phyloP scores from a whole-genome alignment of 2,797 vertebrate genomes.

The Bradypodion pumilum region DNA sequence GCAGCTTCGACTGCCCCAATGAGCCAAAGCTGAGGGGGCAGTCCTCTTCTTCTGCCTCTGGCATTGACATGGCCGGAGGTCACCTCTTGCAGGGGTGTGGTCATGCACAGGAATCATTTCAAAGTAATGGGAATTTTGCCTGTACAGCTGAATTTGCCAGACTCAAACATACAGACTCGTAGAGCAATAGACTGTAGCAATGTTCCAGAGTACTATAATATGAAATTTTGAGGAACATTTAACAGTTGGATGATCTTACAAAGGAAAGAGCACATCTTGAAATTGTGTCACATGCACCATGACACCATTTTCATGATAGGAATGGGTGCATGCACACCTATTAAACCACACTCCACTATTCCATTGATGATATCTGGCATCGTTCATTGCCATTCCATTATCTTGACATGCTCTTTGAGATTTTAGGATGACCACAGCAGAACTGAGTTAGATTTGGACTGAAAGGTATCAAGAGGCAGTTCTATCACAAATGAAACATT shows the following conservation, averaged over 20 bases:
- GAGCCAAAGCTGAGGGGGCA: too few species aligned
- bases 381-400: constrained; percentile 15
- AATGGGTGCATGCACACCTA: background rate
- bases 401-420: background rate
- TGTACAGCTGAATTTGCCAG: background rate
- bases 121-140: background rate
- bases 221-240: background rate
- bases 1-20: too few species aligned
- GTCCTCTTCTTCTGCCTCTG: too few species aligned
- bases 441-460: constrained; percentile 22
- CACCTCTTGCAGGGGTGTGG: too few species aligned
- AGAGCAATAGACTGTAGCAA: background rate
- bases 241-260: background rate
- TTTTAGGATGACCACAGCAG: constrained; percentile 6
- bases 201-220: background rate
- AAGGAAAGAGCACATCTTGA: background rate
- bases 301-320: background rate
- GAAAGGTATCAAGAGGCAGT: constrained; percentile 20
- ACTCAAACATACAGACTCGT: background rate
- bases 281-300: background rate
- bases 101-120: background rate
- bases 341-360: constrained; percentile 11
- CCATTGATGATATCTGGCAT: constrained; percentile 3
- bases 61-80: too few species aligned
- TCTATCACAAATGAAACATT: constrained; percentile 35